Percentiles rank a stretch among this genome's conserved stretches.
phyloP scores from a whole-genome alignment of 2,113 vertebrate species.

The Ammodytes marinus region DNA sequence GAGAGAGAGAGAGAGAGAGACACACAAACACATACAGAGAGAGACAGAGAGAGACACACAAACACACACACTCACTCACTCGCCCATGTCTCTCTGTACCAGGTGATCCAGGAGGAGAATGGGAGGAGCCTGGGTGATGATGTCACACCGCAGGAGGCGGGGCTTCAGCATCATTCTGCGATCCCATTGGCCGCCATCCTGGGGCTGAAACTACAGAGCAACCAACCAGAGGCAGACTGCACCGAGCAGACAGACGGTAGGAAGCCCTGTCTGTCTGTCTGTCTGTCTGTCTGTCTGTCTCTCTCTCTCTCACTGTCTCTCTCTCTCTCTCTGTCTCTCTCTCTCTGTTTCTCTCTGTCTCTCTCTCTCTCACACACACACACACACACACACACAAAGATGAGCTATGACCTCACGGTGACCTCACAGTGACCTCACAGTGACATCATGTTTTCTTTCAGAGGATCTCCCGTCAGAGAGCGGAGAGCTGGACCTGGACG shows the following conservation, averaged over 20 bases:
- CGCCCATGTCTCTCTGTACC: conserved; percentile 29
- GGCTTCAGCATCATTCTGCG: conserved; percentile 56
- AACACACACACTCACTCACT: no score
- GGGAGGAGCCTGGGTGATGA: background rate
- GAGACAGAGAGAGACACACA: no score
- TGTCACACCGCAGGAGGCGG: background rate
- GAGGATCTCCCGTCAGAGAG: conserved; percentile 83
- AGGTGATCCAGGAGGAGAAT: conserved; percentile 84
- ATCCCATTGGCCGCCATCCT: conserved; percentile 86
- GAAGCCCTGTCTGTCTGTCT: conserved; percentile 34
- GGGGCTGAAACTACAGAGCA: conserved; percentile 86
- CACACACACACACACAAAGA: no score
- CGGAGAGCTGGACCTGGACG: conserved; percentile 94
- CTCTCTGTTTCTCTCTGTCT: no score
- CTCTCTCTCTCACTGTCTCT: no score
- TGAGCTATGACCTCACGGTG: no score
- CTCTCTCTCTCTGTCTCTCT: no score
- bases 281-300: no score
- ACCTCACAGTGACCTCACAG: background rate
- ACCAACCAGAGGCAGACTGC: conserved; percentile 75
- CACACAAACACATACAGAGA: no score
- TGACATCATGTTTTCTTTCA: conserved; percentile 58
- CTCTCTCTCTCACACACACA: no score
- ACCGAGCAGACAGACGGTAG: conserved; percentile 81
- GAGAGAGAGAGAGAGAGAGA: no score